Evolutionary conservation across 92 coral and sea anemone genomes (phyloP), one percentile per base, ranked within the genome.

Genomic region (Bergia sp.): DNA sequence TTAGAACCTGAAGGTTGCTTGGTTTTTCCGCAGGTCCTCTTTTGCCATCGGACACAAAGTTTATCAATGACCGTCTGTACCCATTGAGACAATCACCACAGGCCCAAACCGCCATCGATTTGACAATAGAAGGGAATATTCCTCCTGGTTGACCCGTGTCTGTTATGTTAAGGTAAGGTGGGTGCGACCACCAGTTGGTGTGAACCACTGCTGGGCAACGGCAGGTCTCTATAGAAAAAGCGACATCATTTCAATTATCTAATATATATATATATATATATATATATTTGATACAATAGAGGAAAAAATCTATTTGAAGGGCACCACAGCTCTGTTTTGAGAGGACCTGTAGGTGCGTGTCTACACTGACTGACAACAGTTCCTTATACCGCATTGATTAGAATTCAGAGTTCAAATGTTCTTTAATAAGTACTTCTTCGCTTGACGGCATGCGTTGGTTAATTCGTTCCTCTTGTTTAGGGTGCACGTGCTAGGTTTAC

Each of bases 41-140:
- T 44, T 91, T 89, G 37, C 94, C 92, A 53, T 93, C 86, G 12
- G 91, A 73, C 6, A 20, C 38, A 7, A 80, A 58, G 57, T 93
- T 49, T 21, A 93, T 49, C 20, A 57, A 39, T 15, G 94, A 92
- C 37, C 72, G 73, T 12, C 98, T 91, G 85, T 95, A 92, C 2
- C 95, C 96, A 39, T 93, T 93, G n/a, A 37, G 41, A 69, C 98
- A 95, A n/a, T 67, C 43, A 4, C 95, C 96, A 77, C 98, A 95
- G 16, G 96, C 93, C 64, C 67, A 73, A 18, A 79, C 65, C 2
- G 87, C 75, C 91, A 93, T 89, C 3, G 85, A 80, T 66, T 67
- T 43, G 36, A 91, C 82, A 20, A 94, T 83, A 9, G 64, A 21
- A 20, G 89, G 82, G 29, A 94, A 92, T 21, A 95, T 77, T 7